phyloP scores from a whole-genome alignment of 2,113 vertebrate genomes.

The Caloenas nicobarica region DNA sequence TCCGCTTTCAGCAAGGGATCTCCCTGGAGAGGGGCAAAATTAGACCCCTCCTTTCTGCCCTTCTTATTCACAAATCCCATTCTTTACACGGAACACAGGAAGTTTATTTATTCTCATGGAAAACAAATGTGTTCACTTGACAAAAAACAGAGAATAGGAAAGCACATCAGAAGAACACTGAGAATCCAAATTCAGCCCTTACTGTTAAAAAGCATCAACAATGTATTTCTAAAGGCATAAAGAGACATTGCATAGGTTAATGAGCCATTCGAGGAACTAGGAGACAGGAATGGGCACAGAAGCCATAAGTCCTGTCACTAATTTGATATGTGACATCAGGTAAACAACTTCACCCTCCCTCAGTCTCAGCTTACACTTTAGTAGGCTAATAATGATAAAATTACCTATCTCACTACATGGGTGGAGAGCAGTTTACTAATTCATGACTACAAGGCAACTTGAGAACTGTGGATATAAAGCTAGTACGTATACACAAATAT shows the following conservation, averaged over 20 bases:
- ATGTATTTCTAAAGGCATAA: background rate
- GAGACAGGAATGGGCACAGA: background rate
- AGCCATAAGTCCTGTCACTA: background rate
- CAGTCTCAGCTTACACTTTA: conserved; percentile 38
- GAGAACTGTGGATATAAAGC: background rate
- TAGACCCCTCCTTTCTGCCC: background rate
- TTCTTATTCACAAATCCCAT: background rate
- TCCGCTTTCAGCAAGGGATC: background rate
- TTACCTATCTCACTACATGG: conserved; percentile 23
- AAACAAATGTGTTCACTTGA: background rate
- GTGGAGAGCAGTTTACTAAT: conserved; percentile 34
- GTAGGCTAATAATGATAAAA: conserved; percentile 41
- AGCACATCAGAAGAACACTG: background rate
- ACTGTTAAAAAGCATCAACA: background rate
- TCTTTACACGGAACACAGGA: background rate
- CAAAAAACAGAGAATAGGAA: background rate
- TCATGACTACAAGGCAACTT: conserved; percentile 37
- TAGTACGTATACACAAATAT: background rate
- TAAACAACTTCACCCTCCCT: background rate
- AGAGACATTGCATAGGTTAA: background rate
- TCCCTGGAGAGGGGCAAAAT: background rate
- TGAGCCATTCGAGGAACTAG: background rate
- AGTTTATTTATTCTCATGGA: background rate
- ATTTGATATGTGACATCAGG: background rate
- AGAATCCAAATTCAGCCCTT: background rate